Evolutionary conservation across 2,797 vertebrate genomes (phyloP).

Genomic region (Anguilla obscura): DNA sequence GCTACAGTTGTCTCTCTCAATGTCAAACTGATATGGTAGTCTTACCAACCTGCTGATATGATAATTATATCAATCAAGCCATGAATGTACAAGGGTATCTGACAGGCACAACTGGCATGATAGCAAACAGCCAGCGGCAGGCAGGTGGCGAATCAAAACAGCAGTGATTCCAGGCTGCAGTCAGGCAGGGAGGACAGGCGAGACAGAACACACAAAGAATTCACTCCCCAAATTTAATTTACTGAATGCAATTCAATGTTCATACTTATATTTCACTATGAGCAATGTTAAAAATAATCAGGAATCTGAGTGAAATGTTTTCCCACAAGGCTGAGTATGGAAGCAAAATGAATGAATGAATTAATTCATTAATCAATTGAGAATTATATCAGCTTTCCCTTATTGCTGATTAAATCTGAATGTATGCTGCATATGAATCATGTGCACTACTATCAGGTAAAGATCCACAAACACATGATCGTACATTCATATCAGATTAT

Average conservation of each 20-base stretch:
- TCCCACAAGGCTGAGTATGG: too few species aligned
- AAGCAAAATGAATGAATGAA: too few species aligned
- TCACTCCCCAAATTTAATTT: background rate
- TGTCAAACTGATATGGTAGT: conserved; percentile 24
- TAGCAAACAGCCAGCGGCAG: conserved; percentile 5
- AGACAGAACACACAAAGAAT: background rate
- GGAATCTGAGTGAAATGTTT: background rate
- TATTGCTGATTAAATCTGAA: background rate
- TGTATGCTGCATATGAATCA: too few species aligned
- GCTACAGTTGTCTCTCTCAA: conserved; percentile 8
- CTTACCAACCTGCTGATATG: conserved; percentile 24
- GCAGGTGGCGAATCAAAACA: conserved; percentile 20
- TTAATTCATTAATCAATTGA: background rate
- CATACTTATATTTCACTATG: background rate
- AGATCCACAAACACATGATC: too few species aligned
- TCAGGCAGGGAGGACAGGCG: background rate
- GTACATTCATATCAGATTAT: too few species aligned
- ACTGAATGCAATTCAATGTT: background rate
- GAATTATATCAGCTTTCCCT: background rate
- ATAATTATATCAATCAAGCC: conserved; percentile 23
- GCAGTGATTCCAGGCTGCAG: background rate
- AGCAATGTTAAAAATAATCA: background rate
- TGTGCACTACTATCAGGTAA: background rate
- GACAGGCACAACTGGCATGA: conserved; percentile 4
- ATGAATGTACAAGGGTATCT: conserved; percentile 14